Base-by-base conservation (phyloP, 2,888 invertebrate species). In the Fabriciana adippe region DNA sequence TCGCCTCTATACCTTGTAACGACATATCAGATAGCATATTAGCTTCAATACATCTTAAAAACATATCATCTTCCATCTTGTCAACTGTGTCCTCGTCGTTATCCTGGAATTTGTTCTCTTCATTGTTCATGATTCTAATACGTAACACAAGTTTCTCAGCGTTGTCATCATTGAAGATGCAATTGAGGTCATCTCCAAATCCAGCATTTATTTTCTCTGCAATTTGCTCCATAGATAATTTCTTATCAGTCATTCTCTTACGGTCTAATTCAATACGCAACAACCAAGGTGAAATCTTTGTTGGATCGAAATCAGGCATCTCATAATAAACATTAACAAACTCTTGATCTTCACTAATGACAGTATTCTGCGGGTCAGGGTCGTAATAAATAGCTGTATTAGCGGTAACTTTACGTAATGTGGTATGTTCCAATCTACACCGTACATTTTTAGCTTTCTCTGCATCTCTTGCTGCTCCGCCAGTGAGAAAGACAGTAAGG, bases 341-440 rank as follows among this genome's bases (percentile, higher is more conserved):
- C 84, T 99, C 99, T 87, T 99, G 99, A 95, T 99, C 99, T 89
- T 99, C 99, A 0, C 97, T 95, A 76, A 99, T 99, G 0, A 99
- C 99, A 0, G 99, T 99, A 78, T 99, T 98, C 89, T 98, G 98
- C 1, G 99, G 99, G 91, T 99, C 99, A 0, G 99, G 99, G 90
- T 99, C 99, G 85, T 99, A 99, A 85, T 99, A 99, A 87, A 99
- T 99, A 1, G 99, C 99, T 0, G 99, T 99, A 83, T 99, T 99
- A 0, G 99, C 99, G 0, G 99, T 99, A 0, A 96, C 97, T 90
- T 99, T 99, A 59, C 99, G 94, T 70, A 99, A 86, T 0, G 99
- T 99, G 0, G 99, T 99, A 82, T 99, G 99, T 93, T 99, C 99
- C 76, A 99, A 92, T 66, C 99, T 95, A 85, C 99, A 99, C 6